Conservation (phyloP, 2,888 invertebrate genomes). For the Bhutanitis thaidina region DNA sequence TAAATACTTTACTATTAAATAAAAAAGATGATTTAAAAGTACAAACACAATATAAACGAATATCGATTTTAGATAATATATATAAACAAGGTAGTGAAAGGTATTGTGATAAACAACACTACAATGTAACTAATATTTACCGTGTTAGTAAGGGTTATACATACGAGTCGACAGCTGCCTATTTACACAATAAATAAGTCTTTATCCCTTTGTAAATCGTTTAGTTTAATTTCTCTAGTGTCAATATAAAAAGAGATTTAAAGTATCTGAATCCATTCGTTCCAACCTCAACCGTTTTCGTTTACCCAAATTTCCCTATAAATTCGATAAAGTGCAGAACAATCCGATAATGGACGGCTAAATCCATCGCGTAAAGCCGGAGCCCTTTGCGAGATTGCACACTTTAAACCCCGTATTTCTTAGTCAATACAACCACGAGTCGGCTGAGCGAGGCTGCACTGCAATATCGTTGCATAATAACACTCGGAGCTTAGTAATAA, state of each 20-base stretch:
- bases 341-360: constrained; percentile 17
- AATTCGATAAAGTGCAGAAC: constrained; percentile 15
- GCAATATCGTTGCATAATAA: background rate
- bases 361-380: constrained; percentile 7
- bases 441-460: background rate
- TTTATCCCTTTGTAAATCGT: no score
- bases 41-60: no score
- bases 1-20: no score
- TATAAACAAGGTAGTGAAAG: no score
- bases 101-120: no score
- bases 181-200: no score
- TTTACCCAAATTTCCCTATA: constrained; percentile 14
- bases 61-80: no score
- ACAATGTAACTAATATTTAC: no score
- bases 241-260: background rate
- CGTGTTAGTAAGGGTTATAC: no score
- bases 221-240: no score
- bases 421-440: constrained; percentile 3
- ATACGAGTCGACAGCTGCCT: no score
- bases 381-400: constrained; percentile 7
- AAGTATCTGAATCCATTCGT: constrained; percentile 1
- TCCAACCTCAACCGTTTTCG: constrained; percentile 3
- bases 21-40: no score
- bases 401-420: constrained; percentile 16
- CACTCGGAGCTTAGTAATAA: background rate